These are phyloP conservation scores for Percopsis omiscomaycus DNA, from an alignment of 2,797 vertebrate species.

Conservation along the genomic window DNA sequence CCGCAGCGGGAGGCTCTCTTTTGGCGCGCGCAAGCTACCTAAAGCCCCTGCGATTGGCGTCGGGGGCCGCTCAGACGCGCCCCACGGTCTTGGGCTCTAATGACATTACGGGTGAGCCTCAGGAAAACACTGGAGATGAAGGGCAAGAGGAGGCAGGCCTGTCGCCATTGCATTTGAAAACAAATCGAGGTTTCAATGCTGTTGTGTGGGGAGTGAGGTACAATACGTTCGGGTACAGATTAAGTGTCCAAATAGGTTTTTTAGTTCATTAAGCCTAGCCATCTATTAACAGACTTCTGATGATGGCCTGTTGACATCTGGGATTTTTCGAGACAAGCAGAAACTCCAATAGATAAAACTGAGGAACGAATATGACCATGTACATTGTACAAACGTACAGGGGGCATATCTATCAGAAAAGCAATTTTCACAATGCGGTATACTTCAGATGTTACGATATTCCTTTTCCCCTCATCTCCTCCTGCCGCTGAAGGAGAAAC, in stretches of 20 bases:
- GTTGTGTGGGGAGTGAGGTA: slow-evolving; percentile 22
- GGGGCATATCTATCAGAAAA: slow-evolving; percentile 63
- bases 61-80: slow-evolving; percentile 37
- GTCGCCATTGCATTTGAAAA: slow-evolving; percentile 47
- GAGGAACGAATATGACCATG: slow-evolving; percentile 36
- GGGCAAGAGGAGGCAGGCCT: slow-evolving; percentile 45
- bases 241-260: slow-evolving; percentile 46
- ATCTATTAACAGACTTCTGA: slow-evolving; percentile 50
- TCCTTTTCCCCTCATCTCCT: slow-evolving; percentile 48
- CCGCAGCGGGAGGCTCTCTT: slow-evolving; percentile 52
- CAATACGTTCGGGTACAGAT: slow-evolving; percentile 27
- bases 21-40: slow-evolving; percentile 63
- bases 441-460: slow-evolving; percentile 62
- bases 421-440: slow-evolving; percentile 69
- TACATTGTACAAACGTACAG: slow-evolving; percentile 20
- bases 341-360: slow-evolving; percentile 38
- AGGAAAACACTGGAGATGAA: slow-evolving; percentile 58
- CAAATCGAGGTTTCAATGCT: slow-evolving; percentile 41
- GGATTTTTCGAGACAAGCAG: slow-evolving; percentile 25
- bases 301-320: slow-evolving; percentile 45
- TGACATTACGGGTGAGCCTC: slow-evolving; percentile 63
- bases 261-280: slow-evolving; percentile 41
- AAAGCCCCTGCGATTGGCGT: slow-evolving; percentile 63
- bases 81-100: slow-evolving; percentile 60
- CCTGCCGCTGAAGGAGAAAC: slow-evolving; percentile 66